Percentiles rank a stretch among this genome's conserved stretches.
Evolutionary conservation across 1,140 invertebrate species (phyloP).

Genomic region (Elymnias hypermnestra): DNA sequence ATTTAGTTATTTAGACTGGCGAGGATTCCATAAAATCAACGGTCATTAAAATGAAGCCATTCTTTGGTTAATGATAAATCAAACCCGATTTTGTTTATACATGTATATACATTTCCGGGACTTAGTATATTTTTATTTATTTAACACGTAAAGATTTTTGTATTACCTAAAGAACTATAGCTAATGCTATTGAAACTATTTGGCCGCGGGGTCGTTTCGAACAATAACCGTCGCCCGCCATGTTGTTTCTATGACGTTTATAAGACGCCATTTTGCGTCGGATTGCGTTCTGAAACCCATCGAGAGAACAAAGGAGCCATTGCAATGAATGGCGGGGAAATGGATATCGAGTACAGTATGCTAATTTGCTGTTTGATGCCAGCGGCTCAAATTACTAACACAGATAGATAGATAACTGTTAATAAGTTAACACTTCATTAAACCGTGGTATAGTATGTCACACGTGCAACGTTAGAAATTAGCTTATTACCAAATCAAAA

Average conservation of each 20-base stretch:
- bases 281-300: constrained; percentile 39
- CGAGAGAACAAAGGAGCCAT: constrained; percentile 46
- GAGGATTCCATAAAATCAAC: too few species aligned
- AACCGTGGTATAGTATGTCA: too few species aligned
- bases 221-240: constrained; percentile 52
- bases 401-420: neutral
- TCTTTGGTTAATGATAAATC: too few species aligned
- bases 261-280: constrained; percentile 54
- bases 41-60: too few species aligned
- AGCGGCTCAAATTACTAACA: constrained; percentile 6
- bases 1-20: too few species aligned
- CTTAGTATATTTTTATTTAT: too few species aligned
- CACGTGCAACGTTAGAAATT: too few species aligned
- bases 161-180: neutral
- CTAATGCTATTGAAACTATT: constrained; percentile 5
- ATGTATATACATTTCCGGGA: too few species aligned
- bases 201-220: constrained; percentile 12
- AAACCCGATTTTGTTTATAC: too few species aligned
- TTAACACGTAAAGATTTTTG: too few species aligned
- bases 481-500: too few species aligned
- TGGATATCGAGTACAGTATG: constrained; percentile 32
- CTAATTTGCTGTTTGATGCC: constrained; percentile 32
- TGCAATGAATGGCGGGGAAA: constrained; percentile 46
- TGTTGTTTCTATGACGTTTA: constrained; percentile 52
- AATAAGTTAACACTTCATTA: too few species aligned